These are phyloP conservation scores for Mnemiopsis leidyi DNA, from an alignment of 37 sponge, comb jelly and placozoan species.

Conservation along the genomic window DNA sequence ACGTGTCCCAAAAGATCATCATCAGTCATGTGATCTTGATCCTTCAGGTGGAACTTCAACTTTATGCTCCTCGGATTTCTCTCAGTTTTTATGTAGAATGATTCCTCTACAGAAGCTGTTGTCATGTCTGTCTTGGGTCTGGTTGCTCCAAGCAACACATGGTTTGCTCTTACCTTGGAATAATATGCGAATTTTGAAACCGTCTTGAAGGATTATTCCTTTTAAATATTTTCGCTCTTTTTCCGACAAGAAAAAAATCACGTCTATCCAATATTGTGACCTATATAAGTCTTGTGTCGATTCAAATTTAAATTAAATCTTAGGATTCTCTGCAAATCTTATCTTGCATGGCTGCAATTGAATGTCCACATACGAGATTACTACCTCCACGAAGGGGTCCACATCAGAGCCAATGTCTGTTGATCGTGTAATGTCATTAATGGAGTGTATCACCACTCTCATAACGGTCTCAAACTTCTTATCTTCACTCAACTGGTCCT, in stretches of 20 bases:
- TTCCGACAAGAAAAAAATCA: too few species aligned
- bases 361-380: too few species aligned
- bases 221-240: too few species aligned
- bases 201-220: too few species aligned
- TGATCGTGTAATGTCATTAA: neutral
- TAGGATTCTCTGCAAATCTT: too few species aligned
- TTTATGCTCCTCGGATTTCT: neutral
- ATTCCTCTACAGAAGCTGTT: neutral
- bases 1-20: conserved; percentile 40
- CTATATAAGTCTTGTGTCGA: neutral
- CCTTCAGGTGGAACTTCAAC: conserved; percentile 38
- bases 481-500: neutral
- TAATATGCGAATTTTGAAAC: too few species aligned
- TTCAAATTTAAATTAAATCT: neutral
- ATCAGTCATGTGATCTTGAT: conserved; percentile 53
- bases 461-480: conserved; percentile 40
- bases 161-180: conserved; percentile 48
- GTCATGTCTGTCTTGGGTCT: neutral
- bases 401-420: conserved; percentile 40
- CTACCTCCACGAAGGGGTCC: conserved; percentile 60
- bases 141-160: conserved; percentile 28
- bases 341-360: too few species aligned
- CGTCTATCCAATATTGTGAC: too few species aligned
- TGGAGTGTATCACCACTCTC: conserved; percentile 1
- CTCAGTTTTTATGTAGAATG: conserved; percentile 52